Evolutionary conservation across 2,113 vertebrate genomes (phyloP).

Genomic region (Trogon melanurus): DNA sequence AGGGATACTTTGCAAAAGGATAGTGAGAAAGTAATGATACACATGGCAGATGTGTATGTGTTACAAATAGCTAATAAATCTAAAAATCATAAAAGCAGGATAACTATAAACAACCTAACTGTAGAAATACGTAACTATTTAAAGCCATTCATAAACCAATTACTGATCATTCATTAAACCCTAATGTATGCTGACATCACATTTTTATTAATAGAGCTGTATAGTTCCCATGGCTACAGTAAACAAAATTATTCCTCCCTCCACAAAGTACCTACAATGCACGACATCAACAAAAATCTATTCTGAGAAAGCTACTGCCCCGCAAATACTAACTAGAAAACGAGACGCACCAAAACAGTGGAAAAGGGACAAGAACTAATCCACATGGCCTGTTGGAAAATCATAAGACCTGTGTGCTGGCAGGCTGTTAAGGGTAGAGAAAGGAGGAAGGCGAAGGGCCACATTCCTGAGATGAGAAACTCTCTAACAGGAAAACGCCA

Average conservation of each 20-base stretch:
- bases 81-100: neutral
- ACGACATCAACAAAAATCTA: neutral
- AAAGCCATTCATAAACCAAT: neutral
- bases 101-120: neutral
- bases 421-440: neutral
- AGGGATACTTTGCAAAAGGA: neutral
- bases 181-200: neutral
- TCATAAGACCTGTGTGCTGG: neutral
- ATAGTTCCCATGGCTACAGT: neutral
- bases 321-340: neutral
- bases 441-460: neutral
- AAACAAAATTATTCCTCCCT: neutral
- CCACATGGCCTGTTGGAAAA: neutral
- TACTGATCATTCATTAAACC: neutral
- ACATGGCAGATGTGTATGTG: rapidly evolving
- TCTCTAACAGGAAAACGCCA: neutral
- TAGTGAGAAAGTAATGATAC: neutral
- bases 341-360: neutral
- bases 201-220: neutral
- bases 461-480: neutral
- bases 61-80: neutral
- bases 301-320: neutral
- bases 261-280: neutral
- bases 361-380: neutral
- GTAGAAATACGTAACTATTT: neutral